Conservation (phyloP, 2,113 vertebrate genomes). For the Scomber scombrus region DNA sequence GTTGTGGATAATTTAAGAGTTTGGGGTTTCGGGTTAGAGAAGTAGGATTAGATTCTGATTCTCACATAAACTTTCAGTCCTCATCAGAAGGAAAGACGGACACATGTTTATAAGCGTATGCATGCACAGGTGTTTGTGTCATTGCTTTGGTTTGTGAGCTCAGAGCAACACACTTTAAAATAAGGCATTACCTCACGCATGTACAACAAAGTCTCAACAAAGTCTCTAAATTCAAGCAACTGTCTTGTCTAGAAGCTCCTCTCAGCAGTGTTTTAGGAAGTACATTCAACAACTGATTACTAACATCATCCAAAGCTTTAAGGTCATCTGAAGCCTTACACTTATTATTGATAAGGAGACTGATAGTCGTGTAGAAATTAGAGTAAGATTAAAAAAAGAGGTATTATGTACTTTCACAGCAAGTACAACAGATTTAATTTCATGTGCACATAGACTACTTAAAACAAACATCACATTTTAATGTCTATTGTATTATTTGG, state of each 20-base stretch:
- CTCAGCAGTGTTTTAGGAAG: slow-evolving; percentile 38
- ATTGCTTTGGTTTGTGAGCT: slow-evolving; percentile 32
- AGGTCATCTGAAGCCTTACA: background rate
- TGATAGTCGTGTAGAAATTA: slow-evolving; percentile 10
- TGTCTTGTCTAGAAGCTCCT: slow-evolving; percentile 27
- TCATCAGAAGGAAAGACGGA: slow-evolving; percentile 30
- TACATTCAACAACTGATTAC: slow-evolving; percentile 41
- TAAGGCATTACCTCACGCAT: slow-evolving; percentile 18
- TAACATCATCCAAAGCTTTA: slow-evolving; percentile 45
- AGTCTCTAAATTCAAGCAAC: slow-evolving; percentile 22
- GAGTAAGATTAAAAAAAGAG: background rate
- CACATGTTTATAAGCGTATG: slow-evolving; percentile 49
- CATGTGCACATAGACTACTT: background rate
- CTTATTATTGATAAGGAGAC: slow-evolving; percentile 30
- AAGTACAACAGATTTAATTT: background rate
- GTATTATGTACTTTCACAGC: background rate
- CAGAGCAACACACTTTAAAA: slow-evolving; percentile 23
- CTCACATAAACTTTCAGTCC: slow-evolving; percentile 34
- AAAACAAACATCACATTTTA: slow-evolving; percentile 6
- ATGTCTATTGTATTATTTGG: background rate
- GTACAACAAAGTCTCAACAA: slow-evolving; percentile 27
- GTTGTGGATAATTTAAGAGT: slow-evolving; percentile 51
- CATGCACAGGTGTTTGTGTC: slow-evolving; percentile 39
- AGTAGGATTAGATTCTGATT: slow-evolving; percentile 41
- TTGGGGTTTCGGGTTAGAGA: background rate